Evolutionary conservation across 2,797 vertebrate genomes (phyloP).

Genomic region (Schizopygopsis malacanthus): DNA sequence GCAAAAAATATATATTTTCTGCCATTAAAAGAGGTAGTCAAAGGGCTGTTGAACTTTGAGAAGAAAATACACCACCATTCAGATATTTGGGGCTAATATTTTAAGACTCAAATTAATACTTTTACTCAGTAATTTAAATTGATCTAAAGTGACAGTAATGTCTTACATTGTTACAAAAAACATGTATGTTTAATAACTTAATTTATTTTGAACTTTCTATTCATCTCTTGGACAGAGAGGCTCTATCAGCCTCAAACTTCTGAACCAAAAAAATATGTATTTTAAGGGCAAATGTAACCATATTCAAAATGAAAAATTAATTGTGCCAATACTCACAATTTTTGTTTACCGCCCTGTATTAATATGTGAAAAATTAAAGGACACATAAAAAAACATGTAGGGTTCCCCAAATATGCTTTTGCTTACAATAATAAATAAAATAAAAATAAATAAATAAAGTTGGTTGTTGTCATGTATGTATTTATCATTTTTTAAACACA

Average conservation of each 20-base stretch:
- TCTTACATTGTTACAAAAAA: no score
- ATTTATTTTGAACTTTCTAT: no score
- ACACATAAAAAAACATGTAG: not conserved
- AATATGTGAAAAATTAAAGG: not conserved
- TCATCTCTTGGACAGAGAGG: no score
- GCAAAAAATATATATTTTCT: not conserved
- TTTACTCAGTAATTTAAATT: not conserved
- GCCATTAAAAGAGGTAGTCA: not conserved
- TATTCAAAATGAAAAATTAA: not conserved
- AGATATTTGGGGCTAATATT: not conserved
- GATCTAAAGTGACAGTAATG: not conserved
- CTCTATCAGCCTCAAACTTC: not conserved
- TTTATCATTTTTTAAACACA: not conserved
- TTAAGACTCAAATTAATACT: not conserved
- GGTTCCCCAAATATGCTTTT: not conserved
- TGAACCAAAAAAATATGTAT: not conserved
- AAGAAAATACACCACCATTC: not conserved
- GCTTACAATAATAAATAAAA: not conserved
- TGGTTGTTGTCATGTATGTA: not conserved
- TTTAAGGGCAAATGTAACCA: not conserved
- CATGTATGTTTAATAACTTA: no score
- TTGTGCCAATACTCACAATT: not conserved
- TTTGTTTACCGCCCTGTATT: not conserved
- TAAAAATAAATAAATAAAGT: not conserved
- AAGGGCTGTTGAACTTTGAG: not conserved